phyloP scores from a whole-genome alignment of 2,797 vertebrate genomes.

The Diplodus puntazzo region DNA sequence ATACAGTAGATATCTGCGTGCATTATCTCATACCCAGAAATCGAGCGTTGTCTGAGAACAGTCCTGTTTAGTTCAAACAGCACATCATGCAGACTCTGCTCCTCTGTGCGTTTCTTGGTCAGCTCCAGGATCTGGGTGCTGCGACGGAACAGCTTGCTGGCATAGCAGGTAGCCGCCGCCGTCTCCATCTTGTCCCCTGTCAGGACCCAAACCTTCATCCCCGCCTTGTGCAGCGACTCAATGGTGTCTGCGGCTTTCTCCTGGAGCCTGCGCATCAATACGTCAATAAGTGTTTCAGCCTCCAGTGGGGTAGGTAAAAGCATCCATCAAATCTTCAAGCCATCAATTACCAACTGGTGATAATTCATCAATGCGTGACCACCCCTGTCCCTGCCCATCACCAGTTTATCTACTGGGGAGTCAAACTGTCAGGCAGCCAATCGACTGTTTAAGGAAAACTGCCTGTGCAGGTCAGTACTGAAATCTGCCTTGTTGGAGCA shows the following conservation, averaged over 20 bases:
- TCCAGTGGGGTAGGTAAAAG: slow-evolving; percentile 40
- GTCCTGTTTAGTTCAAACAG: slow-evolving; percentile 96
- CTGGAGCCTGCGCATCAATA: slow-evolving; percentile 89
- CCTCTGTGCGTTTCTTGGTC: slow-evolving; percentile 95
- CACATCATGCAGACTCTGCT: slow-evolving; percentile 95
- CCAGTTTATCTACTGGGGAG: slow-evolving; percentile 63
- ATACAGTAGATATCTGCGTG: neutral
- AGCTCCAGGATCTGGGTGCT: slow-evolving; percentile 96
- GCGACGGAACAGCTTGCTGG: slow-evolving; percentile 96
- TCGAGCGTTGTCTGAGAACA: slow-evolving; percentile 88
- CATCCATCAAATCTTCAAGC: slow-evolving; percentile 69
- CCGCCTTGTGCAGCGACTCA: slow-evolving; percentile 96
- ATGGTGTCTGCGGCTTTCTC: slow-evolving; percentile 99
- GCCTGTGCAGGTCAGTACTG: slow-evolving; percentile 24
- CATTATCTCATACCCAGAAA: slow-evolving; percentile 89
- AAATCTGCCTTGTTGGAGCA: slow-evolving; percentile 15
- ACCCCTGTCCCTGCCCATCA: slow-evolving; percentile 45
- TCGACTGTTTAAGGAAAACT: slow-evolving; percentile 45
- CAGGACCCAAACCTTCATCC: slow-evolving; percentile 99
- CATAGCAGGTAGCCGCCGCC: slow-evolving; percentile 95
- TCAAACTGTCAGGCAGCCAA: slow-evolving; percentile 55
- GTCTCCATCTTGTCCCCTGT: slow-evolving; percentile 99
- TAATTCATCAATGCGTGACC: slow-evolving; percentile 72
- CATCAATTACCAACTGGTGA: slow-evolving; percentile 68
- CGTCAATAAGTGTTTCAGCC: slow-evolving; percentile 64